These are phyloP conservation scores for Gymnocephalus cernua DNA, from an alignment of 2,113 vertebrate genomes.

Conservation along the genomic window DNA sequence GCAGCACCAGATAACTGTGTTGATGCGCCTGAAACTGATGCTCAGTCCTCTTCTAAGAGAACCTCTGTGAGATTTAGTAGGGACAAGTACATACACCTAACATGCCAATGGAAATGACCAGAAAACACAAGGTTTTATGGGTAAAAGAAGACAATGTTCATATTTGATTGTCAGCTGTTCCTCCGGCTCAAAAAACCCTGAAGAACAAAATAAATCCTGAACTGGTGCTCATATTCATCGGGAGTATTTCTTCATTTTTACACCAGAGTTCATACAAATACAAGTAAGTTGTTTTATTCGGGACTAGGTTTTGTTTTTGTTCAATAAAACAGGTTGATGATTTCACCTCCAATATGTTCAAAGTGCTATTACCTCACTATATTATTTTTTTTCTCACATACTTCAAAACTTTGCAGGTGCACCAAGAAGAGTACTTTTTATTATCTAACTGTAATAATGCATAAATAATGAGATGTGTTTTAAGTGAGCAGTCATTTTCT, in stretches of 20 bases:
- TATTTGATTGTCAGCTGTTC: slow-evolving; percentile 70
- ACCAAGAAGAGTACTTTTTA: slow-evolving; percentile 5
- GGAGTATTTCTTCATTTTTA: neutral
- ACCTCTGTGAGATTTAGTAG: neutral
- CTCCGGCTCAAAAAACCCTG: slow-evolving; percentile 1
- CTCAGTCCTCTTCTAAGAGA: slow-evolving; percentile 8
- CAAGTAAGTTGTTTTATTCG: neutral
- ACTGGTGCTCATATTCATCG: neutral
- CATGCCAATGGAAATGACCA: neutral
- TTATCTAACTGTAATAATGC: neutral
- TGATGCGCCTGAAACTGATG: slow-evolving; percentile 19
- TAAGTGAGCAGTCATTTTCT: slow-evolving; percentile 6
- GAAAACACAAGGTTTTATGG: neutral
- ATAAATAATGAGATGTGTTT: slow-evolving; percentile 31
- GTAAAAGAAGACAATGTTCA: slow-evolving; percentile 4
- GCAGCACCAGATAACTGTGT: neutral
- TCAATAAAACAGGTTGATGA: neutral
- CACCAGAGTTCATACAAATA: neutral
- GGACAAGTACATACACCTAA: neutral
- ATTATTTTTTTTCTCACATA: neutral
- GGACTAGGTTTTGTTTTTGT: neutral
- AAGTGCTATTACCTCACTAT: neutral
- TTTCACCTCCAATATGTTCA: neutral
- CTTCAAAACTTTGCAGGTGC: slow-evolving; percentile 21
- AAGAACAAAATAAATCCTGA: slow-evolving; percentile 7